phyloP scores from a whole-genome alignment of 2,888 invertebrate species.

The Nebria brevicollis region DNA sequence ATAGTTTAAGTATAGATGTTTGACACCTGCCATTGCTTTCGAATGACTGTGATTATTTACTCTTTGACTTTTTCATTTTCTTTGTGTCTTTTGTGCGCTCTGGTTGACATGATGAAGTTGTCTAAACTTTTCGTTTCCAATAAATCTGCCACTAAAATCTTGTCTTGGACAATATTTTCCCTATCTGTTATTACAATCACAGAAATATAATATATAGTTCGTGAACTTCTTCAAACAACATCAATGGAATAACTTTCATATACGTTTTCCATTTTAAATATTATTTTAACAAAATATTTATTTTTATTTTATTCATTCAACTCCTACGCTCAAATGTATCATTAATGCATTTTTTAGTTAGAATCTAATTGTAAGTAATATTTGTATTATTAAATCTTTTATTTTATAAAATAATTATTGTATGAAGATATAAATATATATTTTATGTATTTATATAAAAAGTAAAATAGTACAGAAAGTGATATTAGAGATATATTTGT shows the following conservation, averaged over 20 bases:
- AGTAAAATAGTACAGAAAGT: not conserved
- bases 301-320: no score
- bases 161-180: slow-evolving; percentile 34
- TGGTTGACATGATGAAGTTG: slow-evolving; percentile 38
- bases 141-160: slow-evolving; percentile 37
- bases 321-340: no score
- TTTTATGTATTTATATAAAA: no score
- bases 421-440: no score
- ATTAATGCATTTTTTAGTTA: no score
- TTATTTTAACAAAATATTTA: no score
- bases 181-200: slow-evolving; percentile 38
- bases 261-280: no score
- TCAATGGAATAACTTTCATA: not conserved
- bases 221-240: not conserved
- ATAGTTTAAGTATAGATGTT: slow-evolving; percentile 44
- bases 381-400: no score
- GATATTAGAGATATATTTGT: not conserved
- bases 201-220: slow-evolving; percentile 15
- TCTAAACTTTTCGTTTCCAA: slow-evolving; percentile 44
- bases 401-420: no score
- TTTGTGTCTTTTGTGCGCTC: slow-evolving; percentile 34
- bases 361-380: no score
- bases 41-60: slow-evolving; percentile 42
- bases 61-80: slow-evolving; percentile 45
- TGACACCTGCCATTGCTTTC: slow-evolving; percentile 43